These are phyloP conservation scores for Dryococelus australis DNA, from an alignment of 2,888 invertebrate species.

Conservation along the genomic window DNA sequence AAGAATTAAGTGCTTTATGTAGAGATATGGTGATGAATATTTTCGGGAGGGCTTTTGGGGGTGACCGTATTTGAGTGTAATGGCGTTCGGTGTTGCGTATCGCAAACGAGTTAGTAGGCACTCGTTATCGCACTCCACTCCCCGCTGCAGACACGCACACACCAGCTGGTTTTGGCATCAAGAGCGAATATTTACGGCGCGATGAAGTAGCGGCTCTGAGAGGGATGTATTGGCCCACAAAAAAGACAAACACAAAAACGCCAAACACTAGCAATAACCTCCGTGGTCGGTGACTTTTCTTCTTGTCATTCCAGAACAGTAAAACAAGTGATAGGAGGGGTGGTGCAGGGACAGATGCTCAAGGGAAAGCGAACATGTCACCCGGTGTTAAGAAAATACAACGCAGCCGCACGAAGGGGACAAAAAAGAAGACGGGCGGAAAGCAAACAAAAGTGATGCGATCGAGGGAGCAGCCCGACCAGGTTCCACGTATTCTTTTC, in stretches of 20 bases:
- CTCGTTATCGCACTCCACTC: constrained; percentile 10
- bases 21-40: constrained; percentile 3
- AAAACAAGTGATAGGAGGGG: constrained; percentile 23
- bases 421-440: neutral
- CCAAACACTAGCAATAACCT: constrained; percentile 29
- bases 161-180: constrained; percentile 20
- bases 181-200: constrained; percentile 25
- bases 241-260: constrained; percentile 24
- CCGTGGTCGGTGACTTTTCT: constrained; percentile 20
- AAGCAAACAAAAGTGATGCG: constrained; percentile 3
- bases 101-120: constrained; percentile 16
- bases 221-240: constrained; percentile 27
- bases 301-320: constrained; percentile 26
- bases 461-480: neutral
- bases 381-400: constrained; percentile 16
- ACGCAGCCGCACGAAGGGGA: neutral
- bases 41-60: neutral
- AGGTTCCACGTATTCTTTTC: neutral
- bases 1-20: neutral
- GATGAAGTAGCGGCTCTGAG: constrained; percentile 16
- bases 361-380: constrained; percentile 9
- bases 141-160: neutral
- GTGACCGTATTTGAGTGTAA: neutral
- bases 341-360: neutral
- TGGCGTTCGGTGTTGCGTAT: constrained; percentile 7